phyloP scores from a whole-genome alignment of 1,140 invertebrate species.

The Euglossa dilemma region DNA sequence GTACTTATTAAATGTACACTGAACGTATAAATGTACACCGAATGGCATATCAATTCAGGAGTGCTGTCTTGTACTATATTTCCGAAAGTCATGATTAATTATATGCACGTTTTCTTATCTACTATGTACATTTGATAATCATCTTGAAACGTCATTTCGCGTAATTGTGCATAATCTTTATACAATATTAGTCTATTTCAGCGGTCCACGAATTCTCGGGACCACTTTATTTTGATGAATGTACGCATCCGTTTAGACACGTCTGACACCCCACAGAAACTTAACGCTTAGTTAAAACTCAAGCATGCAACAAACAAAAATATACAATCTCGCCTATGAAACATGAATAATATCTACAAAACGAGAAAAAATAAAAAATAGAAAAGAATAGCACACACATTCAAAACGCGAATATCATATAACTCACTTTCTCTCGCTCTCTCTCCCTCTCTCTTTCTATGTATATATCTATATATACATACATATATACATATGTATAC shows the following conservation, averaged over 20 bases:
- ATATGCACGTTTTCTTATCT: slow-evolving; percentile 34
- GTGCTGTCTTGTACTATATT: slow-evolving; percentile 64
- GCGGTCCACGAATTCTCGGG: neutral
- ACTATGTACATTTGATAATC: slow-evolving; percentile 59
- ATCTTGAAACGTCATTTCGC: neutral
- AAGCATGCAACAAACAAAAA: slow-evolving; percentile 34
- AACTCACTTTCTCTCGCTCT: too few species aligned
- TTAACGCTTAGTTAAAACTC: neutral
- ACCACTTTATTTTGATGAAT: neutral
- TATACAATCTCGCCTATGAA: slow-evolving; percentile 14
- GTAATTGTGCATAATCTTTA: slow-evolving; percentile 50
- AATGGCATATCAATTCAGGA: slow-evolving; percentile 65
- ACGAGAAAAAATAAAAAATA: neutral
- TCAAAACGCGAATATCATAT: neutral
- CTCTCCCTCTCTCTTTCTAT: neutral
- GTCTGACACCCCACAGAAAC: neutral
- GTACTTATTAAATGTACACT: slow-evolving; percentile 67
- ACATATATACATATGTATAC: too few species aligned
- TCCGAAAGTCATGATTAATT: slow-evolving; percentile 45
- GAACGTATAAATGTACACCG: slow-evolving; percentile 56
- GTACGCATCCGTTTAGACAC: neutral
- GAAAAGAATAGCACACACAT: neutral
- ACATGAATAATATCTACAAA: slow-evolving; percentile 26
- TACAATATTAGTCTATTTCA: slow-evolving; percentile 40
- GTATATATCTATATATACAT: neutral